Base-by-base conservation (phyloP, 2,797 vertebrate genomes). In the Distichodus sexfasciatus region DNA sequence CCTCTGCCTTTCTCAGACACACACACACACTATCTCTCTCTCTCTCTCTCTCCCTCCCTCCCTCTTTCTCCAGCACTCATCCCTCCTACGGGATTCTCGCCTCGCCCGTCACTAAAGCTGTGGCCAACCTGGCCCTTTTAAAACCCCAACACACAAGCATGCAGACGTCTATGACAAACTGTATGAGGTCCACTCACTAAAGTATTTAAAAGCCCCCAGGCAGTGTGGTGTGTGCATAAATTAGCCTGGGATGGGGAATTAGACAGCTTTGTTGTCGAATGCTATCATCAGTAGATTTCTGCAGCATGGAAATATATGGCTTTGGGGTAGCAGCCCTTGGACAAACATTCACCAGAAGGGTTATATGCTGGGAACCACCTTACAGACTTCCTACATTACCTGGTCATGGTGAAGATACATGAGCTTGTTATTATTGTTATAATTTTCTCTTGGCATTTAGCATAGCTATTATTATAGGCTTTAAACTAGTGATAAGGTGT, bases 151-250 rank as follows among this genome's bases (percentile, higher is more conserved):
- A 28, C 62, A 11, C 51, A 46, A 5, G 24, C 10, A 50, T 33
- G 21, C 46, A 28, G 31, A 43, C 21, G 10, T 44, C 47, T 33
- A 48, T 55, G 36, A 73, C 48, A 78, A 63, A 68, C 72, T 60
- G 48, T 66, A 67, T 70, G 74, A 72, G 62, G 60, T 77, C 57
- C 69, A 69, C 55, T 67, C 43, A 54, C 36, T 75, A 33, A 81
- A 75, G 67, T 77, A 80, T 77, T 67, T 66, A 40, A 66, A 80
- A 7, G 75, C 81, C 79, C 77, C 61, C 4, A 71, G 82, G 76
- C 78, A 50, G 48, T 68, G 71, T 72, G 48, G 43, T 75, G 76
- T 72, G 57, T 64, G 74, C 75, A 83, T 84, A 76, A 82, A 81
- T 85, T 82, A 83, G 78, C 53, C 66, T 54, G 64, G 43, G 35